These are phyloP conservation scores for Myotis findleyi DNA, from an alignment of 2,797 vertebrate genomes.

Conservation along the genomic window DNA sequence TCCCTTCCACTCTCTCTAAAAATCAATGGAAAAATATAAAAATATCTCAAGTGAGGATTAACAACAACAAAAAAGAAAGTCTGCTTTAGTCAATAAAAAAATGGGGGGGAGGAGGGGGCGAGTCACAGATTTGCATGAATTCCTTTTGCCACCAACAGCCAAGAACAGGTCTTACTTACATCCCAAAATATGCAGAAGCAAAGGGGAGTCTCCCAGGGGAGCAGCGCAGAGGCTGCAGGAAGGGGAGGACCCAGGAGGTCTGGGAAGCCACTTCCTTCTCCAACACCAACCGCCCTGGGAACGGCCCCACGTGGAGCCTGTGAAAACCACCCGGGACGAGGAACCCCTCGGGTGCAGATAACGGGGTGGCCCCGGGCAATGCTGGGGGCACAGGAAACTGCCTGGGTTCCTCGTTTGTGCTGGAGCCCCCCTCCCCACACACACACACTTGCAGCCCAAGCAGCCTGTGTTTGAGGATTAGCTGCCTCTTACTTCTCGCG, in stretches of 20 bases:
- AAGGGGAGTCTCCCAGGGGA: not conserved
- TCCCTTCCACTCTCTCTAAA: too few relatives aligned
- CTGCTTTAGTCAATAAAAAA: not conserved
- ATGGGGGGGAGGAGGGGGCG: not conserved
- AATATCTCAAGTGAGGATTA: too few relatives aligned
- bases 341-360: conserved; percentile 82
- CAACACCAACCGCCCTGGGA: conserved; percentile 85
- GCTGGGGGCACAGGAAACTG: conserved; percentile 82
- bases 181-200: not conserved
- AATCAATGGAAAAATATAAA: too few relatives aligned
- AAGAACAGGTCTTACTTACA: not conserved
- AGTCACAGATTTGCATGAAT: not conserved
- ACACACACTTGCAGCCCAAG: conserved; percentile 74
- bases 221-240: not conserved
- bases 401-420: conserved; percentile 85
- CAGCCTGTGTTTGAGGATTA: conserved; percentile 83
- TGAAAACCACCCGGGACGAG: conserved; percentile 80
- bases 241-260: not conserved
- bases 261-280: conserved; percentile 60
- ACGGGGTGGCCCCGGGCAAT: not conserved
- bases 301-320: conserved; percentile 80
- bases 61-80: not conserved
- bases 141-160: not conserved
- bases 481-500: conserved; percentile 81
- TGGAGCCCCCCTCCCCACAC: conserved; percentile 84